Evolutionary conservation across 2,888 invertebrate species (phyloP).

Genomic region (Pyrrhia umbra): DNA sequence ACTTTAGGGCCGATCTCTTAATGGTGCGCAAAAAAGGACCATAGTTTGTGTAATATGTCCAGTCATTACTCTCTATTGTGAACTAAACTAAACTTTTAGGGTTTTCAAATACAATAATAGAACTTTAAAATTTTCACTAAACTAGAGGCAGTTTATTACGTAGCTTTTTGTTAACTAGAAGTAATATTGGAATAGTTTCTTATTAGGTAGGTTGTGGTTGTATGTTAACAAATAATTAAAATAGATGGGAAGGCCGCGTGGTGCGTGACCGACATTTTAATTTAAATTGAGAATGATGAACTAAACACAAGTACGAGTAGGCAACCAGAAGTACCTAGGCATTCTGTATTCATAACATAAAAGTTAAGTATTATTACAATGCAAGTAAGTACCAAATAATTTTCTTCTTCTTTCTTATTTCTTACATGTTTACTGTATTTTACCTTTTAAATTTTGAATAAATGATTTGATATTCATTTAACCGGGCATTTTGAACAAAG

Average conservation of each 20-base stretch:
- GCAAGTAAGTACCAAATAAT: neutral
- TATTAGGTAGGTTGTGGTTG: neutral
- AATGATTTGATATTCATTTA: neutral
- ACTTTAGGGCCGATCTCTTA: conserved; percentile 31
- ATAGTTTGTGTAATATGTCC: conserved; percentile 64
- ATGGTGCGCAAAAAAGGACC: conserved; percentile 59
- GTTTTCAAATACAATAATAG: conserved; percentile 59
- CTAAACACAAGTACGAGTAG: neutral
- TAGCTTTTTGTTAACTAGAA: conserved; percentile 34
- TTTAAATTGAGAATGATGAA: neutral
- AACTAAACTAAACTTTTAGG: conserved; percentile 65
- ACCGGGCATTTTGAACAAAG: neutral
- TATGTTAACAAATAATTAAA: conserved; percentile 3
- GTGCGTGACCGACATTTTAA: neutral
- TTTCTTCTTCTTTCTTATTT: no score
- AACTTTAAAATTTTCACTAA: conserved; percentile 60
- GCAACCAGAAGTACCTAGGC: neutral
- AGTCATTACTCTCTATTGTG: conserved; percentile 71
- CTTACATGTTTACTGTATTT: no score
- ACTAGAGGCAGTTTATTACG: conserved; percentile 30
- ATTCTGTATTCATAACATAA: neutral
- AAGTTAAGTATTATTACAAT: neutral
- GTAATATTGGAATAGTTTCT: conserved; percentile 29
- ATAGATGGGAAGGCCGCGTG: neutral
- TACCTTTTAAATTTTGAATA: no score